A percentile compares a stretch with the other conserved stretches of the same genome.
Conservation (phyloP, 1,140 invertebrate species). For the Drosophila sulfurigaster region DNA sequence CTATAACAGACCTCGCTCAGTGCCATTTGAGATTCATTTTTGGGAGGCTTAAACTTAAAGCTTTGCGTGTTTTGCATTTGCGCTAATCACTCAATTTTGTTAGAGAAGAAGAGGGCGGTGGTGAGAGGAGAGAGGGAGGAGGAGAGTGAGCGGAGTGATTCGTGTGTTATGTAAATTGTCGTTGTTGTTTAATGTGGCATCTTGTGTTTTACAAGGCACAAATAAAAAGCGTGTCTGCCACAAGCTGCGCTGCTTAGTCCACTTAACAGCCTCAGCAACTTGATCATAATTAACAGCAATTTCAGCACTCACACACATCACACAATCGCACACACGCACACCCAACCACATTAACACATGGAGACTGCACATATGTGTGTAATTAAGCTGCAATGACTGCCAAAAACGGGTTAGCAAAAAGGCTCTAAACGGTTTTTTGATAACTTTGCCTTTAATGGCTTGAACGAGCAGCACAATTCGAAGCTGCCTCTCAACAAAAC, state of each 20-base stretch:
- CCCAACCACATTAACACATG: neutral
- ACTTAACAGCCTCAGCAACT: slow-evolving; percentile 26
- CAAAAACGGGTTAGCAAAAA: slow-evolving; percentile 58
- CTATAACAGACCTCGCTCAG: slow-evolving; percentile 46
- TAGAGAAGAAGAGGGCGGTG: neutral
- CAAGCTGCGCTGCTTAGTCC: slow-evolving; percentile 18
- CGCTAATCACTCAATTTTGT: slow-evolving; percentile 41
- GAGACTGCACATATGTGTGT: slow-evolving; percentile 28
- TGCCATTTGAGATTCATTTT: slow-evolving; percentile 32
- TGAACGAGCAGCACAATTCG: slow-evolving; percentile 16
- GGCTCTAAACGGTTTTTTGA: slow-evolving; percentile 63
- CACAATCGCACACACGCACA: slow-evolving; percentile 10
- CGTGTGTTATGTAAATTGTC: slow-evolving; percentile 47
- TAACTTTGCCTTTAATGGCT: slow-evolving; percentile 67
- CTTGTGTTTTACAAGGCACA: slow-evolving; percentile 19
- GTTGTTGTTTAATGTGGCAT: slow-evolving; percentile 32
- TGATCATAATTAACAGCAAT: slow-evolving; percentile 52
- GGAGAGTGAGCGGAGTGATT: neutral
- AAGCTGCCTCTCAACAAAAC: slow-evolving; percentile 1
- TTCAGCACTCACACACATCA: slow-evolving; percentile 18
- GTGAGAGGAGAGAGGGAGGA: neutral
- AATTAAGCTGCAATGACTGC: slow-evolving; percentile 73
- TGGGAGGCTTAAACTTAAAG: slow-evolving; percentile 1
- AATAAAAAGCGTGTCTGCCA: slow-evolving; percentile 15
- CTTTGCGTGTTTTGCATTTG: slow-evolving; percentile 41